A percentile compares a stretch with the other conserved stretches of the same genome.
These are phyloP conservation scores for Zosterops japonicus DNA, from an alignment of 2,113 vertebrate genomes.

Conservation along the genomic window DNA sequence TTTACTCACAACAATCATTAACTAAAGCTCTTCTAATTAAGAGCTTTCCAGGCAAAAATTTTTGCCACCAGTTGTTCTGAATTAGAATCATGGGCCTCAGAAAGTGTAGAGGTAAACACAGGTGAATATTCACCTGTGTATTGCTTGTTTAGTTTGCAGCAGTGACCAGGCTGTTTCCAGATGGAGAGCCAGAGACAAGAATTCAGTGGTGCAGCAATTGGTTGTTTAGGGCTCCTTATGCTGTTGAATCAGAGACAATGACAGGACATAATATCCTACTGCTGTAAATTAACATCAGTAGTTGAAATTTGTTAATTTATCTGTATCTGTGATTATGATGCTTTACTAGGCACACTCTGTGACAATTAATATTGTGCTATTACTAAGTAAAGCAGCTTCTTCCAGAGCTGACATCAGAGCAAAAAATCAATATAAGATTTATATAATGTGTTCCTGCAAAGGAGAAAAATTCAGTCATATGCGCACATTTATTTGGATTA, in stretches of 20 bases:
- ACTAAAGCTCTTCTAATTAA: background rate
- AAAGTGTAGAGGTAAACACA: background rate
- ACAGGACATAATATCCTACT: background rate
- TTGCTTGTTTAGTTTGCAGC: background rate
- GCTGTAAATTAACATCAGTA: background rate
- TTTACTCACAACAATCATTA: background rate
- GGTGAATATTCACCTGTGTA: background rate
- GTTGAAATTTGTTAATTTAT: background rate
- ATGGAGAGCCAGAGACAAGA: background rate
- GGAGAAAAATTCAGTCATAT: background rate
- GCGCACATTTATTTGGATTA: background rate
- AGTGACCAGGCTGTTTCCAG: background rate
- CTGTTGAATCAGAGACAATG: background rate
- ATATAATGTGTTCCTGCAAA: background rate
- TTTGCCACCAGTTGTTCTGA: background rate
- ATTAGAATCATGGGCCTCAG: background rate
- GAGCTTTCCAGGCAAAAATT: background rate
- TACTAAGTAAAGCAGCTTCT: background rate
- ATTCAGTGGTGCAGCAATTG: background rate
- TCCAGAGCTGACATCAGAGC: background rate
- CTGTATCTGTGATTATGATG: background rate
- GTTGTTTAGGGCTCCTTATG: background rate
- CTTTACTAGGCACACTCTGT: background rate
- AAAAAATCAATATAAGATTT: background rate
- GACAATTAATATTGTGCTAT: background rate